Evolutionary conservation across 2,888 invertebrate species (phyloP), one percentile per base, ranked within the genome.

Genomic region (Melolontha melolontha): DNA sequence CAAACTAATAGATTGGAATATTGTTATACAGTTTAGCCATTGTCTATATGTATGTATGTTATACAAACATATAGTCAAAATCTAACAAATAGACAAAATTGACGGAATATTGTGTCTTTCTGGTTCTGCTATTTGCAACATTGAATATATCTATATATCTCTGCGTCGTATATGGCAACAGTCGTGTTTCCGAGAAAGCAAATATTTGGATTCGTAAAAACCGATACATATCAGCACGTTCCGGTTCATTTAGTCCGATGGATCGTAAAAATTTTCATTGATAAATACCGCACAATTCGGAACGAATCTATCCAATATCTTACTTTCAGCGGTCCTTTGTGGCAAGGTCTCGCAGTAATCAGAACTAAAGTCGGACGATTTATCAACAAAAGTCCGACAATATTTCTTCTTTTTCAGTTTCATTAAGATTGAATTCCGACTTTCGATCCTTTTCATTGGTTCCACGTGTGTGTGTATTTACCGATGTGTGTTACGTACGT

Each of bases 261-360:
- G 54, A 41, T 57, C 49, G 66, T 66, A 59, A 66, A 69, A 65
- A 69, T 69, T 69, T 65, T 40, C 80, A 78, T 78, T 80, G 81
- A 81, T 79, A 79, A 80, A 80, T 80, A 79, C 77, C 74, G 69
- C 67, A 72, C 78, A 78, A 79, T 79, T 75, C 74, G 71, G 74
- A 76, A 80, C 78, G 79, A 81, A 80, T 80, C 80, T 79, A 75
- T 75, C 78, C 79, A 77, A 81, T 81, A 80, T 80, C 79, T 80
- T 79, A 79, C 78, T 78, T 78, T 74, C 78, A 81, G 84, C 84
- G 85, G 81, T 84, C 86, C 84, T 87, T 87, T 87, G 87, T 85
- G 87, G 86, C 84, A 82, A 80, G 80, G 83, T 82, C 83, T 79
- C 39, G 16, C 79, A 79, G 79, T 78, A 80, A 80, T 80, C 54